Base-by-base conservation (phyloP, 2,888 invertebrate genomes). In the Drosophila subquinaria region DNA sequence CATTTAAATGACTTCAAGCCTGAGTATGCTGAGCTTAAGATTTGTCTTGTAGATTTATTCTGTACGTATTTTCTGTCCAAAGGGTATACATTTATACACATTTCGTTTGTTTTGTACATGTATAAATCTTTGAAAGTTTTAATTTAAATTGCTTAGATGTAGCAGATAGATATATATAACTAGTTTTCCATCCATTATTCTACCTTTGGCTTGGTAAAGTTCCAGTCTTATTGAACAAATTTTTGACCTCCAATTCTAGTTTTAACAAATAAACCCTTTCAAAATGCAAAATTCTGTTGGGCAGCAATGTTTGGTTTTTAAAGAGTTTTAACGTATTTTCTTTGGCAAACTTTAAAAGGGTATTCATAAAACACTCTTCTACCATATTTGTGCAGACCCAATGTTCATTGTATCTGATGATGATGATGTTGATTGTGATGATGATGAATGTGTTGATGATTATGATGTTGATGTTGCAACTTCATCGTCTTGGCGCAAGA, bases 401-500 rank as follows among this genome's bases (percentile, higher is more conserved):
- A 42, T 33, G 38, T 60, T 55, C n/a, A 40, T 50, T 53, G 20
- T 45, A 8, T n/a, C 1, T 9, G 8, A n/a, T 43, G 30, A 27
- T 48, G 4, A 30, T 17, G 40, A n/a, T n/a, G n/a, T n/a, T n/a
- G n/a, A 40, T 13, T 10, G 15, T n/a, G 20, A 38, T 35, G 23
- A 36, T 52, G 43, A 47, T 52, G 30, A 27, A 35, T 9, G 30
- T 36, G 45, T 11, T 48, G 13, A 27, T 36, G 35, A 48, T 38
- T 10, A 11, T 40, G 27, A 27, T 45, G 20, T 47, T 69, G 55
- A 59, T 73, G 74, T 88, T 82, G 89, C 89, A 88, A 83, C 90
- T 90, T 87, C 85, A 88, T 88, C 50, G 60, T 51, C 42, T 90
- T 82, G 84, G 57, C 71, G 73, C 77, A 88, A 82, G 86, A 90